Base-by-base conservation (phyloP, 30 jellyfish, hydroid and myxozoan genomes). In the Catostylus mosaicus region DNA sequence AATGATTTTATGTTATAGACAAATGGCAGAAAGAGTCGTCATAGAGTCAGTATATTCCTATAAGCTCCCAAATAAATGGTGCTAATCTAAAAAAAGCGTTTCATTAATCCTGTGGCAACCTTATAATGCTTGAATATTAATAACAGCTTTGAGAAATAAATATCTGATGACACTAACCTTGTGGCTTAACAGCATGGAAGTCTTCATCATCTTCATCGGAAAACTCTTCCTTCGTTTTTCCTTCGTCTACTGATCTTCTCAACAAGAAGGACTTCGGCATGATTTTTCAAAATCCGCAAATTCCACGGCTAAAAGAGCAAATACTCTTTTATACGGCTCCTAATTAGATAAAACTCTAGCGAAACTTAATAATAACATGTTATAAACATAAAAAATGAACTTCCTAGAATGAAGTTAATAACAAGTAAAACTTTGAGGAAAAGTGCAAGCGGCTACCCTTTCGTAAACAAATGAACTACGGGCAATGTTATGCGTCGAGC, bases 181-280 rank as follows among this genome's bases (percentile, higher is more conserved):
- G 19, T 24, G 23, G 54, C 23, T 54, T 34, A 37, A 29, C 24
- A 22, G 65, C 24, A 54, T 35, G 12, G 20, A 40, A 50, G 11
- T 54, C 56, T 26, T 59, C 19, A 22, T 59, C 88, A 5, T 77
- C 88, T 1, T 72, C 71, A 24, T 72, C 72, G 32, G 56, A 34
- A 24, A 72, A 4, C 2, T 72, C 72, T 48, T 60, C 89, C 36
- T 54, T 67, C 1, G 26, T 18, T 57, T 60, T 68, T 35, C 75
- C 85, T n/a, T 82, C 92, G 18, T 56, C 86, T 1, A 67, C 34
- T 29, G 86, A 51, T 69, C 97, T 62, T 59, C 96, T 73, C 36
- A 90, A 52, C 38, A 90, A 68, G 77, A 90, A 90, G 22, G 97
- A 83, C 72, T 83, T 90, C 65, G 97, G 97, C 97, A 90, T 90